A percentile compares a stretch with the other conserved stretches of the same genome.
These are phyloP conservation scores for Sepiola atlantica DNA, from an alignment of 2,888 invertebrate genomes.

Conservation along the genomic window DNA sequence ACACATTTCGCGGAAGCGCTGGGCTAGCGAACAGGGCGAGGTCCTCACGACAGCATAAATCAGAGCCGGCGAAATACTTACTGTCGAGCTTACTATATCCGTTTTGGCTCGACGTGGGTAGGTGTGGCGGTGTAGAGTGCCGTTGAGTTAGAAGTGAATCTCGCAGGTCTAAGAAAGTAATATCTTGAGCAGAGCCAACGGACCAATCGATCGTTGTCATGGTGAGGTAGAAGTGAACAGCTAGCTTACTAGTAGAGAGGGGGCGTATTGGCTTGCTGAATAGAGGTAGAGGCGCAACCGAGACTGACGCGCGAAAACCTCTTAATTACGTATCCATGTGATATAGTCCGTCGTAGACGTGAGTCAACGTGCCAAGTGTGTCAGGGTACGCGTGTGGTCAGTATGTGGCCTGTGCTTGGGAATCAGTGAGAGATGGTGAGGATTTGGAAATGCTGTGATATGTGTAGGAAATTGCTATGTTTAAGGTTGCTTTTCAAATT, in stretches of 20 bases:
- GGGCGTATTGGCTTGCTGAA: neutral
- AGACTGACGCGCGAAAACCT: neutral
- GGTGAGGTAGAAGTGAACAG: neutral
- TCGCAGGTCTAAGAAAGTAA: neutral
- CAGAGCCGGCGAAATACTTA: slow-evolving; percentile 8
- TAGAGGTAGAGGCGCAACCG: neutral
- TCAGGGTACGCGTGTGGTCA: neutral
- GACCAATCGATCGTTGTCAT: neutral
- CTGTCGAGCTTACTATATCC: slow-evolving; percentile 9
- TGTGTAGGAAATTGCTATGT: neutral
- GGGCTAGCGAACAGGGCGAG: neutral
- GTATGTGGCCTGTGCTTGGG: neutral
- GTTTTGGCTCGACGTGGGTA: neutral
- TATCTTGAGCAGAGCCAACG: neutral
- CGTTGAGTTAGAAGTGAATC: neutral
- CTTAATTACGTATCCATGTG: slow-evolving; percentile 19
- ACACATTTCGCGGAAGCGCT: neutral
- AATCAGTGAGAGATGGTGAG: neutral
- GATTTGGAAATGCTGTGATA: neutral
- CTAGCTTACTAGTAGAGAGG: neutral
- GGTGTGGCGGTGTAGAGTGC: neutral
- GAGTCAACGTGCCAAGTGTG: slow-evolving; percentile 20
- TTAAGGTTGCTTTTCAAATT: neutral
- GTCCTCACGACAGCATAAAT: slow-evolving; percentile 18
- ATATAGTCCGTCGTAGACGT: slow-evolving; percentile 1